Evolutionary conservation across 2,888 invertebrate species (phyloP).

Genomic region (Parasteatoda lunata): DNA sequence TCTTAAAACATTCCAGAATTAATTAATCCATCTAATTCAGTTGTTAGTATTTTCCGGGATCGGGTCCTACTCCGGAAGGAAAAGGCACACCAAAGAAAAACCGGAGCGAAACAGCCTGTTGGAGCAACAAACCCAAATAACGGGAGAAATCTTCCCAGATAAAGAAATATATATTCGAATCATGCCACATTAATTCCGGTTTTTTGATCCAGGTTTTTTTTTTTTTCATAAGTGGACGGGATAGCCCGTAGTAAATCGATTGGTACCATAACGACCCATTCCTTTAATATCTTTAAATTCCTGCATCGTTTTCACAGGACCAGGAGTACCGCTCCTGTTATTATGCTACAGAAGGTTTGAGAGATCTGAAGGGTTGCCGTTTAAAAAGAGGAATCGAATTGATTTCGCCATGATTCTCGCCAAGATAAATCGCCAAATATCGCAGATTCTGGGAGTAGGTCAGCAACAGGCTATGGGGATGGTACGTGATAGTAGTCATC

Average conservation of each 20-base stretch:
- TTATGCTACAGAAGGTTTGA: conserved; percentile 35
- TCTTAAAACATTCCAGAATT: too few relatives aligned
- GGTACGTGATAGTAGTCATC: conserved; percentile 38
- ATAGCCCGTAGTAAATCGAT: background rate
- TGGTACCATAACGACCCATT: background rate
- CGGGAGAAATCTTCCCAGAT: background rate
- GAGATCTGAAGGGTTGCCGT: conserved; percentile 38
- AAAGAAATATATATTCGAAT: background rate
- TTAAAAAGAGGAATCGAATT: background rate
- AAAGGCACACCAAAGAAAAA: background rate
- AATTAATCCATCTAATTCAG: background rate
- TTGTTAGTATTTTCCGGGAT: background rate
- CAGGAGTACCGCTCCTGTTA: conserved; percentile 35
- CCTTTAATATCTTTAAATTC: conserved; percentile 16
- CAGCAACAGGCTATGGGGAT: conserved; percentile 39
- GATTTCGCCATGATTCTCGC: conserved; percentile 9
- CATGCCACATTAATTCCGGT: background rate
- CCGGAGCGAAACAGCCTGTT: conserved; percentile 2
- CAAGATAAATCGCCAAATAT: conserved; percentile 15
- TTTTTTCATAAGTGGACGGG: background rate
- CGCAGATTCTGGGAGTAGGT: background rate
- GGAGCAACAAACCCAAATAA: background rate
- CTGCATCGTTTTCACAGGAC: conserved; percentile 41
- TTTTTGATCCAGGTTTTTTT: background rate
- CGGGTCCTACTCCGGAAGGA: background rate